Base-by-base conservation (phyloP, 2,888 invertebrate genomes). In the Cephus pulcher region DNA sequence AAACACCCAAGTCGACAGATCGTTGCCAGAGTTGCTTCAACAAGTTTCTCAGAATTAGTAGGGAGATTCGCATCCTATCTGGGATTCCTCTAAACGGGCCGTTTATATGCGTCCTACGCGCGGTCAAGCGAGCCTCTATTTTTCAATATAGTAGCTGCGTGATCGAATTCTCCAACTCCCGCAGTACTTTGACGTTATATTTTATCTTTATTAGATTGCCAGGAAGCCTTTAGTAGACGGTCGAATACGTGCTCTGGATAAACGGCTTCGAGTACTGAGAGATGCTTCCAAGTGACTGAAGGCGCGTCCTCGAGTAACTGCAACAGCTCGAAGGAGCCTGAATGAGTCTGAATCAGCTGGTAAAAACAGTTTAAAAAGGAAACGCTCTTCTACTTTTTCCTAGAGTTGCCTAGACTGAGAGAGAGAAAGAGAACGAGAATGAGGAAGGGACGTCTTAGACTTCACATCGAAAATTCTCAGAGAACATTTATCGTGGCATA, bases 141-240 rank as follows among this genome's bases (percentile, higher is more conserved):
- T 90, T 90, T 90, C 89, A 90, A 90, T 89, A 89, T 88, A 88
- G 87, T 88, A 85, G 85, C 84, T 81, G 79, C 75, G 56, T 23
- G 56, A 56, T 56, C 56, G 56, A 56, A 56, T 56, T 56, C 56
- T 9, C 56, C 56, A 56, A 23, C 56, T 56, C 56, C 56, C 23
- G 23, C 56, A 6, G 71, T 15, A 71, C 71, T 71, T 56, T 84
- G 84, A 86, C 87, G 88, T 90, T 91, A 90, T 90, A 90, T 91
- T 91, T 91, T 91, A 90, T 91, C 89, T 89, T 90, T 90, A 91
- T 90, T 90, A 90, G 89, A 90, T 90, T 89, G 86, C 87, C 82
- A 83, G 86, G 84, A 83, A 87, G 84, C 88, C 86, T 88, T 89
- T 89, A 89, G 88, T 85, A 80, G n/a, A 33, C 33, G 85, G 85